Conservation (phyloP, 2,888 invertebrate genomes). For the Horisme vitalbata region DNA sequence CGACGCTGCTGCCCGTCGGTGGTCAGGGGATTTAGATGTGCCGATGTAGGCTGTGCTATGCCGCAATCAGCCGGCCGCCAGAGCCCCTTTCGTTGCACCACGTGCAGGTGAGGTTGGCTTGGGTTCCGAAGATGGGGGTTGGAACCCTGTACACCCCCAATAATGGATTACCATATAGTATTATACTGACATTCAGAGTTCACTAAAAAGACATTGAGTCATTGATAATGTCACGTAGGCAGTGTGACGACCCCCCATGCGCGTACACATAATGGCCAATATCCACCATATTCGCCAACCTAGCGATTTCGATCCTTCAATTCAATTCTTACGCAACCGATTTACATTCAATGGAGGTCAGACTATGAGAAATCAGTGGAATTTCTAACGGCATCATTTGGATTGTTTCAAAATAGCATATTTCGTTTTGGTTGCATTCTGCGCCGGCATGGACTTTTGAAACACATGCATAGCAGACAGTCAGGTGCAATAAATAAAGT, state of each 20-base stretch:
- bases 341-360: conserved; percentile 56
- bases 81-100: too few relatives aligned
- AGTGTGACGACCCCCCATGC: conserved; percentile 67
- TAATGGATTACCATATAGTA: neutral
- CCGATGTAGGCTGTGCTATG: too few relatives aligned
- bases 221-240: conserved; percentile 32
- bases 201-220: neutral
- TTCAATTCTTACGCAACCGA: conserved; percentile 57
- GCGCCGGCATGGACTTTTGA: too few relatives aligned
- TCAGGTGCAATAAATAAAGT: too few relatives aligned
- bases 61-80: too few relatives aligned
- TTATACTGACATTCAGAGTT: neutral
- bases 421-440: neutral
- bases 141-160: too few relatives aligned
- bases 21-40: too few relatives aligned
- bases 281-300: conserved; percentile 68
- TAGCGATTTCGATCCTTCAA: conserved; percentile 45
- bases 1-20: too few relatives aligned
- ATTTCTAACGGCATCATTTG: conserved; percentile 10
- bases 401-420: neutral
- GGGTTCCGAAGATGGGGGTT: too few relatives aligned
- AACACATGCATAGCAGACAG: too few relatives aligned
- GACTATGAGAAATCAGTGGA: conserved; percentile 39
- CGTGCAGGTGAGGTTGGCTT: too few relatives aligned
- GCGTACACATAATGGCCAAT: conserved; percentile 67